Conservation (phyloP, 53 echinoderm and acorn worm species). For the Stichopus horrens region DNA sequence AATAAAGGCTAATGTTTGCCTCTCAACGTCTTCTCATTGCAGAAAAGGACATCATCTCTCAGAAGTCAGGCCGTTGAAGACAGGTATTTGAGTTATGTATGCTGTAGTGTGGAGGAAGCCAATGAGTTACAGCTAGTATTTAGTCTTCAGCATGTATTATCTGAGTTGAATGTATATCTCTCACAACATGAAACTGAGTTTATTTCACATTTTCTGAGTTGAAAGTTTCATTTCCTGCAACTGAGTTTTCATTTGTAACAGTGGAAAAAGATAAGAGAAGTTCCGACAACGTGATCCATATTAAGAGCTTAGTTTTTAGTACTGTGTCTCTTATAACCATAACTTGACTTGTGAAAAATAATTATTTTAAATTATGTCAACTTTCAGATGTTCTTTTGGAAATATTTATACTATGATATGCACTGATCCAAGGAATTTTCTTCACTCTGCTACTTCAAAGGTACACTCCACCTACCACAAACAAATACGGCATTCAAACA, state of each 20-base stretch:
- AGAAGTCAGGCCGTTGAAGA: slow-evolving; percentile 77
- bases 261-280: too few relatives aligned
- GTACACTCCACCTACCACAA: slow-evolving; percentile 72
- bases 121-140: neutral
- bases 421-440: too few relatives aligned
- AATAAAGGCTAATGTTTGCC: too few relatives aligned
- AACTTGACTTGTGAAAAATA: too few relatives aligned
- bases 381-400: too few relatives aligned
- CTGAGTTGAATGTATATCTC: too few relatives aligned
- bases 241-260: neutral
- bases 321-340: too few relatives aligned
- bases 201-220: neutral
- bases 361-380: too few relatives aligned
- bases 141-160: neutral
- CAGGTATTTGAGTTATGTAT: slow-evolving; percentile 58
- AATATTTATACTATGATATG: too few relatives aligned
- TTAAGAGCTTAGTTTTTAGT: too few relatives aligned
- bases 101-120: neutral
- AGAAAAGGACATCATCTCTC: slow-evolving; percentile 50
- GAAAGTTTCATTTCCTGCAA: neutral
- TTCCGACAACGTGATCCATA: too few relatives aligned
- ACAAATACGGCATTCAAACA: slow-evolving; percentile 71
- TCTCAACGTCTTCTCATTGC: neutral
- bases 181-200: too few relatives aligned
- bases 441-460: slow-evolving; percentile 18